phyloP scores from a whole-genome alignment of 23 tunicate species.

The Corella eumyota region DNA sequence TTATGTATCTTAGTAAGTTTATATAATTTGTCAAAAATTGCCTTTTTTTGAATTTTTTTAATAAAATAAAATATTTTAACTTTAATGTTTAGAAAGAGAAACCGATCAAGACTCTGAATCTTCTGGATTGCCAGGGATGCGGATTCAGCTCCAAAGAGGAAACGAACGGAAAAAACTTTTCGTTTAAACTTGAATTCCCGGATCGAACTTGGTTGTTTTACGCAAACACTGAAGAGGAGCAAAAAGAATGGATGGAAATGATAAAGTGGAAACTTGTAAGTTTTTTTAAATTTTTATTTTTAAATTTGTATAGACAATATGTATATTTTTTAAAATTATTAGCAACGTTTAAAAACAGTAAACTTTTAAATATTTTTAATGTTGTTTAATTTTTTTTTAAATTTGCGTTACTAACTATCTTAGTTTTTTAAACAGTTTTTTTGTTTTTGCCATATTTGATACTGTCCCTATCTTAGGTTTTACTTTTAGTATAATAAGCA shows the following conservation, averaged over 20 bases:
- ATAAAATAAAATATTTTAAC: not conserved
- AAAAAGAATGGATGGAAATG: slow-evolving; percentile 89
- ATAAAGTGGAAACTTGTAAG: slow-evolving; percentile 89
- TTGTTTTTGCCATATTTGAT: no score
- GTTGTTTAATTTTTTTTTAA: no score
- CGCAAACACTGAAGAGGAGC: slow-evolving; percentile 84
- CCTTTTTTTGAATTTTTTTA: not conserved
- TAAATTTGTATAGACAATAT: slow-evolving; percentile 2
- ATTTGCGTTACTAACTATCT: no score
- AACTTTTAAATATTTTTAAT: no score
- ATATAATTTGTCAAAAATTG: no score
- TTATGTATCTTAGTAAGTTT: no score
- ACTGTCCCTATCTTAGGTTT: no score
- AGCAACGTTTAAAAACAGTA: no score
- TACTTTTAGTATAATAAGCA: no score
- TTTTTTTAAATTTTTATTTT: not conserved
- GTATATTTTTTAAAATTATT: no score
- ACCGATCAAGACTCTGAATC: slow-evolving; percentile 69
- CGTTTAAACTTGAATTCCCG: slow-evolving; percentile 63
- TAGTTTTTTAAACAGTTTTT: no score
- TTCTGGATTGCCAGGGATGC: slow-evolving; percentile 82
- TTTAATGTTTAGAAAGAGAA: slow-evolving; percentile 58
- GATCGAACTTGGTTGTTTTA: slow-evolving; percentile 89
- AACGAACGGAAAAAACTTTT: slow-evolving; percentile 46
- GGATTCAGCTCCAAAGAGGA: slow-evolving; percentile 53